phyloP scores from a whole-genome alignment of 2,113 vertebrate species.

The Fulica atra region DNA sequence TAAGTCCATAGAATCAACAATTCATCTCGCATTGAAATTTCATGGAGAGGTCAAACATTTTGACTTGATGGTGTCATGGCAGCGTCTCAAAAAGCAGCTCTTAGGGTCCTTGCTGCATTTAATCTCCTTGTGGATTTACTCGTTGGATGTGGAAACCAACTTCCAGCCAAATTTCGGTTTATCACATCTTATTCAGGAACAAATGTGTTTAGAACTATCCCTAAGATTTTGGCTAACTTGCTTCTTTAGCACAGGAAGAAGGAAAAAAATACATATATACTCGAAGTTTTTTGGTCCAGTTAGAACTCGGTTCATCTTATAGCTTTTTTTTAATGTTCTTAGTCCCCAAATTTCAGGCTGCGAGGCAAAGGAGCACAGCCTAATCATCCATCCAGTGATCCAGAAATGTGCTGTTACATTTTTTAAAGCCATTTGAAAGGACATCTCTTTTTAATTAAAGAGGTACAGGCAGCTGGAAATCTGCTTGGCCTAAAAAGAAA shows the following conservation, averaged over 20 bases:
- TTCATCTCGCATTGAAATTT: background rate
- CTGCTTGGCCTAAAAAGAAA: background rate
- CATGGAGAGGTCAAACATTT: slow-evolving; percentile 16
- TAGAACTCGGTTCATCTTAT: background rate
- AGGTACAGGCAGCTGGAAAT: background rate
- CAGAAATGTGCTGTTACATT: background rate
- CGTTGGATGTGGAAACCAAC: background rate
- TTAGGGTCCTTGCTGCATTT: background rate
- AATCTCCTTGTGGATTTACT: background rate
- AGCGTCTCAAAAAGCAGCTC: background rate
- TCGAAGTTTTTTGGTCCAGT: background rate
- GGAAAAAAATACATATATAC: background rate
- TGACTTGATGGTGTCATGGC: background rate
- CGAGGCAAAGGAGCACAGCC: background rate
- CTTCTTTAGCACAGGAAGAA: background rate
- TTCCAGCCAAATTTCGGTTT: background rate
- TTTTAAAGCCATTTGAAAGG: background rate
- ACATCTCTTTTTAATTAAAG: background rate
- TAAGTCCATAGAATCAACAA: background rate
- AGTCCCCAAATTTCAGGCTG: background rate
- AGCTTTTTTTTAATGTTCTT: background rate
- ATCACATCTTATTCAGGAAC: background rate
- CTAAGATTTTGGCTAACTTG: background rate
- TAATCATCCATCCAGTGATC: background rate
- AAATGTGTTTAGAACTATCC: background rate